Conservation (phyloP, 2,113 vertebrate species). For the Coregonus clupeaformis region DNA sequence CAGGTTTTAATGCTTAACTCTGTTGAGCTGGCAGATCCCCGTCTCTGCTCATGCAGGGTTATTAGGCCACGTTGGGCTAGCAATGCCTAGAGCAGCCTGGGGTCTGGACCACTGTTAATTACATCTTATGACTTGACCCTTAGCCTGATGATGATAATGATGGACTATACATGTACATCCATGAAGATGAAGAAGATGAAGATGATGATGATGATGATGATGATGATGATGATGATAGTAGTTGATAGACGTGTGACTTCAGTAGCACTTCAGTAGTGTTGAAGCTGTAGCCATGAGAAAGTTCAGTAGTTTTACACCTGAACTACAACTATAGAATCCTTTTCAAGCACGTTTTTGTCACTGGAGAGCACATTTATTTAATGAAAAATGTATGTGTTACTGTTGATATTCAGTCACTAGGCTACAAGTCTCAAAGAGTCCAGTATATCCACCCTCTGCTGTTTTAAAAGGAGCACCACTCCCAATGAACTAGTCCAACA, state of each 20-base stretch:
- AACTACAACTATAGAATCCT: neutral
- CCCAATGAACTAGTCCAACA: slow-evolving; percentile 37
- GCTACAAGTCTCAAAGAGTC: slow-evolving; percentile 31
- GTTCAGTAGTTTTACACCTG: neutral
- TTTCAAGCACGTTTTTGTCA: slow-evolving; percentile 8
- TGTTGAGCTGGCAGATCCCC: slow-evolving; percentile 48
- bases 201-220: too few relatives aligned
- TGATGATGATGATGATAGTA: too few relatives aligned
- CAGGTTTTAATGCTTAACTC: slow-evolving; percentile 38
- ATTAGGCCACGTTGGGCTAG: slow-evolving; percentile 44
- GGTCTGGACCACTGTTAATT: slow-evolving; percentile 57
- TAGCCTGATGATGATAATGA: slow-evolving; percentile 47
- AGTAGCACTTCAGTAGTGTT: neutral
- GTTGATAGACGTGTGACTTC: too few relatives aligned
- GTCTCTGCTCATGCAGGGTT: slow-evolving; percentile 44
- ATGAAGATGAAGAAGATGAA: too few relatives aligned
- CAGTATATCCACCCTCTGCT: slow-evolving; percentile 31
- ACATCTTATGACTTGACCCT: slow-evolving; percentile 59
- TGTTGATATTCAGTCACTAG: slow-evolving; percentile 13
- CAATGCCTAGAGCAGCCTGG: slow-evolving; percentile 31
- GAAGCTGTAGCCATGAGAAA: neutral
- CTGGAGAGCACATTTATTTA: neutral
- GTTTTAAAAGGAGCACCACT: slow-evolving; percentile 42
- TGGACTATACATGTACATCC: slow-evolving; percentile 17
- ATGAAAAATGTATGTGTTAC: neutral